Evolutionary conservation across 2,888 invertebrate genomes (phyloP).

Genomic region (Nyleta sp.): DNA sequence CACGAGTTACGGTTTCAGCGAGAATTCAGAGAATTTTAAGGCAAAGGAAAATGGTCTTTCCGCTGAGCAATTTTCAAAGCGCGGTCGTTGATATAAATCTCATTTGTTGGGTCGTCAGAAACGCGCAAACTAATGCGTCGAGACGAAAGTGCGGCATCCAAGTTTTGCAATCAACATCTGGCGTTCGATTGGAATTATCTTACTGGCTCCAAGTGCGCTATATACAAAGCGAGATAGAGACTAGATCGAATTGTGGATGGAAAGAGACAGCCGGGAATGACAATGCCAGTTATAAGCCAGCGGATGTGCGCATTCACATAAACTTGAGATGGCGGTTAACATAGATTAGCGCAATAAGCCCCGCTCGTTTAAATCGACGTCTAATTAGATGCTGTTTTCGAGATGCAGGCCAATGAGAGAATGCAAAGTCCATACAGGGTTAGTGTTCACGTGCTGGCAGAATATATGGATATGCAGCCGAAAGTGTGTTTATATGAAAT

Average conservation of each 20-base stretch:
- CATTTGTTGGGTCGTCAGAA: slow-evolving; percentile 57
- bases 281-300: slow-evolving; percentile 53
- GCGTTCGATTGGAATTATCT: slow-evolving; percentile 64
- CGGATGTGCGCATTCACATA: slow-evolving; percentile 41
- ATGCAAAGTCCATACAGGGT: slow-evolving; percentile 19
- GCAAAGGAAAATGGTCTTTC: slow-evolving; percentile 1
- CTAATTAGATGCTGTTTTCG: slow-evolving; percentile 65
- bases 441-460: neutral
- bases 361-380: slow-evolving; percentile 65
- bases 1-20: slow-evolving; percentile 8
- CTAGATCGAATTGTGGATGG: neutral
- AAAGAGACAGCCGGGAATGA: slow-evolving; percentile 28
- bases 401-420: slow-evolving; percentile 23
- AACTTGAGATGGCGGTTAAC: slow-evolving; percentile 46
- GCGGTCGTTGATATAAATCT: slow-evolving; percentile 49
- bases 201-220: slow-evolving; percentile 31
- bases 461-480: neutral
- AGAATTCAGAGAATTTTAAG: neutral
- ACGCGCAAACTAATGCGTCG: slow-evolving; percentile 41
- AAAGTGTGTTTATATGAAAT: slow-evolving; percentile 16
- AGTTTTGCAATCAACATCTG: slow-evolving; percentile 66
- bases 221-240: slow-evolving; percentile 18
- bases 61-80: slow-evolving; percentile 15
- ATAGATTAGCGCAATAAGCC: slow-evolving; percentile 64
- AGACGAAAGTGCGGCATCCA: slow-evolving; percentile 43